Evolutionary conservation across 2,113 vertebrate species (phyloP), one percentile per base, ranked within the genome.

Genomic region (Gadus macrocephalus): DNA sequence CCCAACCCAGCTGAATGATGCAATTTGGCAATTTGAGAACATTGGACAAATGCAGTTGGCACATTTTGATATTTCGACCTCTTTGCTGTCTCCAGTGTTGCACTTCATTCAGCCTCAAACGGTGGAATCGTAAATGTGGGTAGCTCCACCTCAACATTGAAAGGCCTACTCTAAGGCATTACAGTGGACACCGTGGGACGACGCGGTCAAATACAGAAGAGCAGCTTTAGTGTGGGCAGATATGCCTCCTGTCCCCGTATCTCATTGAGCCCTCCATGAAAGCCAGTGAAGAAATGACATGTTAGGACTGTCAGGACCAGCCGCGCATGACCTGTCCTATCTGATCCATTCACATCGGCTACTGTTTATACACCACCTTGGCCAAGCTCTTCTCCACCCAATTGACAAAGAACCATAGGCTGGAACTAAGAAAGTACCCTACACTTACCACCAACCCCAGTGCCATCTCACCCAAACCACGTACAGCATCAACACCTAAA

Each of bases 281-380:
- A 27, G n/a, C 2, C 35, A 22, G 53, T 64, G 62, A 38, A 53
- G 64, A 12, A 15, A 31, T 55, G 19, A 63, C 8, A 8, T 60
- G 15, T 55, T 25, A 35, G 25, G n/a, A 60, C 28, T 64, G 53
- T 19, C 42, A 70, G 25, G 1, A 38, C 9, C 53, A 5, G 31
- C 25, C 6, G 20, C 22, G 65, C 19, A 17, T 15, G 49, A 68
- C 14, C 31, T 64, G 66, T 68, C 28, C 4, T 35, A 9, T 53
- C 53, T 27, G 53, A 58, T 73, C 35, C 68, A 31, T 65, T 55
- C 42, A 15, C 22, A 9, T 69, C 15, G 49, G n/a, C 35, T 27
- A 17, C 38, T 70, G 68, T 70, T 70, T 62, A 64, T 42, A 59
- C 67, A 62, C 2, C 42, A 20, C 53, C 6, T 14, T 35, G 22